These are phyloP conservation scores for Dermochelys coriacea DNA, from an alignment of 2,797 vertebrate genomes.

Conservation along the genomic window DNA sequence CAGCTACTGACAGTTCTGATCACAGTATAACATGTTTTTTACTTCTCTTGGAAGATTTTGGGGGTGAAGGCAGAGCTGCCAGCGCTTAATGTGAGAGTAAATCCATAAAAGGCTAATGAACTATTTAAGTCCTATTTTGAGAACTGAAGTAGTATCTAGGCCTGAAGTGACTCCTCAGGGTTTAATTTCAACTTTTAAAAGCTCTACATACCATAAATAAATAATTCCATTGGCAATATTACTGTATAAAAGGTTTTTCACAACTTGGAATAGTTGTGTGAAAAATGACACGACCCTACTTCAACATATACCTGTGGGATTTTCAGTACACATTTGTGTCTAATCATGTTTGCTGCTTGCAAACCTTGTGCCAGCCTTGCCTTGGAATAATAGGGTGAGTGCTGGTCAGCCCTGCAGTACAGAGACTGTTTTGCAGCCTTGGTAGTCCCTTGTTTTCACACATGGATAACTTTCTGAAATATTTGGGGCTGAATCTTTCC, in stretches of 20 bases:
- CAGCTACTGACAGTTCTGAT: slow-evolving; percentile 31
- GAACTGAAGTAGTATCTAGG: neutral
- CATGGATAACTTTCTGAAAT: neutral
- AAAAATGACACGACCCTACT: neutral
- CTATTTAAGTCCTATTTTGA: neutral
- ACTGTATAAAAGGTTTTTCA: neutral
- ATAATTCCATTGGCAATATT: neutral
- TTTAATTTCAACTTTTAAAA: neutral
- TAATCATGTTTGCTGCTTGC: neutral
- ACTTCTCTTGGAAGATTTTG: neutral
- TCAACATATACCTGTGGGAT: neutral
- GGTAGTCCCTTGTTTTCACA: neutral
- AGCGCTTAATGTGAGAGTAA: slow-evolving; percentile 7
- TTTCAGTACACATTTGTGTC: neutral
- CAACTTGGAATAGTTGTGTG: neutral
- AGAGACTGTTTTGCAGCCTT: neutral
- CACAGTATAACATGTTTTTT: neutral
- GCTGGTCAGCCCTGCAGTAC: neutral
- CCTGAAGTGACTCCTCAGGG: neutral
- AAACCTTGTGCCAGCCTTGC: neutral
- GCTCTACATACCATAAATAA: neutral
- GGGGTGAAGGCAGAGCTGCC: neutral
- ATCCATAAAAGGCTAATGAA: neutral
- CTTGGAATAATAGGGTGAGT: neutral
- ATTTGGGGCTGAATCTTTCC: neutral